These are phyloP conservation scores for Tinea trinotella DNA, from an alignment of 2,888 invertebrate genomes.

Conservation along the genomic window DNA sequence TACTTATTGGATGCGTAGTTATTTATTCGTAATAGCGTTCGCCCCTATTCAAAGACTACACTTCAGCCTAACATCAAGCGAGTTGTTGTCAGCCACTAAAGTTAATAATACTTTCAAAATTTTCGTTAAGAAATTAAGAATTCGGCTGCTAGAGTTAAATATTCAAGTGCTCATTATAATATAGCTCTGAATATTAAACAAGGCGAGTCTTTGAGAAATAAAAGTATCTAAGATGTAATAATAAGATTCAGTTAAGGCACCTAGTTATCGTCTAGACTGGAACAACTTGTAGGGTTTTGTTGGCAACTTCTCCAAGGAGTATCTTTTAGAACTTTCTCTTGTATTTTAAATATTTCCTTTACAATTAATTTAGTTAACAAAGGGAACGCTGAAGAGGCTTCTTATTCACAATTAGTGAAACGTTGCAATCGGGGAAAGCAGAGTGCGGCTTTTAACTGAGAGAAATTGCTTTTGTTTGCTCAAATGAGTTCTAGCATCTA, in stretches of 20 bases:
- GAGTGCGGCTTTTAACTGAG: conserved; percentile 13
- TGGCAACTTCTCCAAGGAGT: conserved; percentile 48
- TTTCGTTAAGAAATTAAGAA: not conserved
- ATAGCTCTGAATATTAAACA: conserved; percentile 9
- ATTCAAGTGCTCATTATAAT: not conserved
- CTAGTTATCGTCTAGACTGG: conserved; percentile 57
- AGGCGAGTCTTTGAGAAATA: conserved; percentile 3
- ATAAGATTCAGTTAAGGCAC: conserved; percentile 16
- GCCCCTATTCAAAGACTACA: too few species aligned
- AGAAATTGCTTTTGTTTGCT: conserved; percentile 16
- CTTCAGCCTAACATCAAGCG: too few species aligned
- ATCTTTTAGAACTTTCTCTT: conserved; percentile 27
- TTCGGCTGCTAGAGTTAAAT: not conserved
- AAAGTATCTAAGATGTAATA: conserved; percentile 9
- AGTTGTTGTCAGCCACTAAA: too few species aligned
- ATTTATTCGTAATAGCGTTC: too few species aligned
- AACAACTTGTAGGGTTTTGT: conserved; percentile 41
- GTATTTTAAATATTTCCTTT: conserved; percentile 60
- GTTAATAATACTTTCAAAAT: too few species aligned
- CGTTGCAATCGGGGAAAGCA: conserved; percentile 42
- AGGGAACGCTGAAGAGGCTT: conserved; percentile 41
- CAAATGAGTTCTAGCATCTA: conserved; percentile 6
- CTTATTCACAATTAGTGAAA: conserved; percentile 57
- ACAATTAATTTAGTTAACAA: conserved; percentile 65
- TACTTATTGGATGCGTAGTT: too few species aligned